phyloP scores from a whole-genome alignment of 1,140 invertebrate genomes.

The Drosophila teissieri region DNA sequence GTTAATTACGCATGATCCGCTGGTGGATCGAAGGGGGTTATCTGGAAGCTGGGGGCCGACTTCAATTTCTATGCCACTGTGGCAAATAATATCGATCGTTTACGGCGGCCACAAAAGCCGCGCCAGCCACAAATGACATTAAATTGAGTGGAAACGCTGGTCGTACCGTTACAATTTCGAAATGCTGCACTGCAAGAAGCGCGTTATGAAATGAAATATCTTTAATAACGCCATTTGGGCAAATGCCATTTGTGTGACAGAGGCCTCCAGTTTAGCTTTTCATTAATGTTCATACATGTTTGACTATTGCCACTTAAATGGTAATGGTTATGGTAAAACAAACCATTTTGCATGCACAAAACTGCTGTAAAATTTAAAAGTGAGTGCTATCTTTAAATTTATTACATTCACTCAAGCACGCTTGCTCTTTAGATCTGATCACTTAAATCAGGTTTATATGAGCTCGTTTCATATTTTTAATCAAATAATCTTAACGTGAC shows the following conservation, averaged over 20 bases:
- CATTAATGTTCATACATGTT: background rate
- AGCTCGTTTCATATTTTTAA: background rate
- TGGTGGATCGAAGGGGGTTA: background rate
- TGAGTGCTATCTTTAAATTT: background rate
- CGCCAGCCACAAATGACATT: constrained; percentile 46
- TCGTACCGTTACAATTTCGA: constrained; percentile 71
- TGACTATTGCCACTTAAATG: background rate
- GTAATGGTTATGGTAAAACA: background rate
- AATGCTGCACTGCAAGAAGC: constrained; percentile 34
- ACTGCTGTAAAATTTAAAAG: background rate
- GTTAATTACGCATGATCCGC: constrained; percentile 70
- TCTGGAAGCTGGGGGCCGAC: constrained; percentile 9
- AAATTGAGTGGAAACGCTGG: constrained; percentile 51
- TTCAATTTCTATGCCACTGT: constrained; percentile 77
- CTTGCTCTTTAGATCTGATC: background rate
- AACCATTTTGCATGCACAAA: too few species aligned
- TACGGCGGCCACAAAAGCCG: constrained; percentile 48
- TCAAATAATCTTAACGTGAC: constrained; percentile 1
- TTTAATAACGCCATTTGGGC: background rate
- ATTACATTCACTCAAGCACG: background rate
- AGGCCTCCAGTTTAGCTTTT: background rate
- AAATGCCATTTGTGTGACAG: too few species aligned
- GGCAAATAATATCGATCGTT: constrained; percentile 81
- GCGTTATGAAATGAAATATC: background rate
- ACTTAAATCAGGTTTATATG: background rate